Evolutionary conservation across 92 coral and sea anemone genomes (phyloP).

Genomic region (Siderastrea radians): DNA sequence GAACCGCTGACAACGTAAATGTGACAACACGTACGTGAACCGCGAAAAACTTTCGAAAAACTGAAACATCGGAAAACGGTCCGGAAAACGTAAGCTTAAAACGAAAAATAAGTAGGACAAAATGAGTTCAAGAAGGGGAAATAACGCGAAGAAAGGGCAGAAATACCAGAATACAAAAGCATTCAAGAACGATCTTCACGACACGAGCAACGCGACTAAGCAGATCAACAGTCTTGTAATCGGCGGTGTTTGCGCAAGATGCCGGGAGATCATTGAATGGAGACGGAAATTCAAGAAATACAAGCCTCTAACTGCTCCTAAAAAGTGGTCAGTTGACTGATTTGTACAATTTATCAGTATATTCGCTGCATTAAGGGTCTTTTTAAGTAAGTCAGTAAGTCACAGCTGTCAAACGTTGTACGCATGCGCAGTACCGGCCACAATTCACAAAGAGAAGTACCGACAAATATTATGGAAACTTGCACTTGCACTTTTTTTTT

Average conservation of each 20-base stretch:
- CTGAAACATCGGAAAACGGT: too few relatives aligned
- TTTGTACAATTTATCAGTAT: neutral
- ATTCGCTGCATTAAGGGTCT: neutral
- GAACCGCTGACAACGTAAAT: constrained; percentile 2
- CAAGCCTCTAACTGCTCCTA: constrained; percentile 92
- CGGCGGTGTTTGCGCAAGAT: constrained; percentile 92
- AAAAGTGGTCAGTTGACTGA: constrained; percentile 81
- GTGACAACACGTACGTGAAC: too few relatives aligned
- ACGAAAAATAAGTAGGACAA: neutral
- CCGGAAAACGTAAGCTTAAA: neutral
- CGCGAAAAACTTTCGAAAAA: too few relatives aligned
- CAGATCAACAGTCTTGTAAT: constrained; percentile 81
- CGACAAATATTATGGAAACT: too few relatives aligned
- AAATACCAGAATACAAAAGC: constrained; percentile 85
- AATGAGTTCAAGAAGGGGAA: constrained; percentile 89
- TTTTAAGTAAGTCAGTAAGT: too few relatives aligned
- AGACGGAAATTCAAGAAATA: constrained; percentile 92
- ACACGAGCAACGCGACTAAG: constrained; percentile 78
- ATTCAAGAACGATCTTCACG: constrained; percentile 89
- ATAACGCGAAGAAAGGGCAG: constrained; percentile 82
- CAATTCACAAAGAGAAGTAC: too few relatives aligned
- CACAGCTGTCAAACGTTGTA: neutral
- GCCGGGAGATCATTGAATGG: constrained; percentile 95
- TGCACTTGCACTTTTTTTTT: too few relatives aligned
- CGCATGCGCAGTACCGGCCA: too few relatives aligned